Conservation (phyloP, 2,113 vertebrate genomes). For the Dolichallabes microphthalmus region DNA sequence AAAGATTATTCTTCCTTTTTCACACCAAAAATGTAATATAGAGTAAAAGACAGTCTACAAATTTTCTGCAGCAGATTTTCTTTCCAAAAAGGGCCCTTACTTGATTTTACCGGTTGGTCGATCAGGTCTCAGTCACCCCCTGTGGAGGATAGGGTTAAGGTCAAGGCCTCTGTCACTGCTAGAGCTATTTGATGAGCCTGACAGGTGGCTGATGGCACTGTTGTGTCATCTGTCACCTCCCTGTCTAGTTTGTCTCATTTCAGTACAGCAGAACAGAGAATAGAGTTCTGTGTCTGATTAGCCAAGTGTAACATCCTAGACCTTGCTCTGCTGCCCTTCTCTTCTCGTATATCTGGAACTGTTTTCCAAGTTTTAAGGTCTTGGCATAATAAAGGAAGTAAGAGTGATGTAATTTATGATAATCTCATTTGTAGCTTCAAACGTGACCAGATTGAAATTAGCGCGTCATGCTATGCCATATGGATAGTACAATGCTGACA, state of each 20-base stretch:
- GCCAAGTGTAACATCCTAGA: slow-evolving; percentile 58
- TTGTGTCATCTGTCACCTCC: slow-evolving; percentile 69
- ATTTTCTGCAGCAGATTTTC: neutral
- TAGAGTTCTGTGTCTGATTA: slow-evolving; percentile 60
- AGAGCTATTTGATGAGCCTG: slow-evolving; percentile 73
- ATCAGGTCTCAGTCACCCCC: slow-evolving; percentile 51
- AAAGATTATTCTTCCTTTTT: neutral
- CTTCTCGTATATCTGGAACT: neutral
- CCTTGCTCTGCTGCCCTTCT: slow-evolving; percentile 5
- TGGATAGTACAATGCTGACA: slow-evolving; percentile 38
- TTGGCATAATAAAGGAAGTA: slow-evolving; percentile 16
- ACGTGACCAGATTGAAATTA: slow-evolving; percentile 28
- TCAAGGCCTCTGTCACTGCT: slow-evolving; percentile 71
- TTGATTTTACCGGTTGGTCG: neutral
- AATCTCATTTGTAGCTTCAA: slow-evolving; percentile 37
- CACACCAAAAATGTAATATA: neutral
- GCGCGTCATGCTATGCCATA: neutral
- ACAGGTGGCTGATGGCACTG: slow-evolving; percentile 69
- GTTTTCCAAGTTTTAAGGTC: slow-evolving; percentile 11
- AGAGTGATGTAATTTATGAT: slow-evolving; percentile 32
- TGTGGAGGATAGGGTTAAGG: slow-evolving; percentile 67
- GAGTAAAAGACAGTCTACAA: neutral
- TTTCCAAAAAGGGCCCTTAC: neutral
- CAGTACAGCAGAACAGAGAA: slow-evolving; percentile 66
- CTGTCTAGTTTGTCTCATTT: slow-evolving; percentile 68